Base-by-base conservation (phyloP, 2,113 vertebrate species). In the Podocnemis expansa region DNA sequence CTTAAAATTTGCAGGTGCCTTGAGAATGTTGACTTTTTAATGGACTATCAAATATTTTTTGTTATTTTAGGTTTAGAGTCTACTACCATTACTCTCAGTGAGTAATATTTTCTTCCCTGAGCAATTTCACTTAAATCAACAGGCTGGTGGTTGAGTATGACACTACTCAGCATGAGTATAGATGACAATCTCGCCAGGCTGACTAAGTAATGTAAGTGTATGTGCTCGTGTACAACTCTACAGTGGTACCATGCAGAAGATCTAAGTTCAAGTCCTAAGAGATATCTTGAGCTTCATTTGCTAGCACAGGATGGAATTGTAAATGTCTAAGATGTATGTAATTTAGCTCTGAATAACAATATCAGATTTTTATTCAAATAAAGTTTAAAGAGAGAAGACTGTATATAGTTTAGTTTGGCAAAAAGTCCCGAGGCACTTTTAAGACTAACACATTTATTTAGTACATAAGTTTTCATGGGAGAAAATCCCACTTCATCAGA, bases 1-100 rank as follows among this genome's bases (percentile, higher is more conserved):
- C 34, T 22, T 51, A 80, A 86, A 91, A 97, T 90, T 93, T 95
- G 34, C 24, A 89, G 84, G 51, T 82, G 80, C 95, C 92, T 97
- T 89, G 94, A 95, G 84, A 96, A 93, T 10, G 24, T 93, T 95
- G 87, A 89, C 82, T 96, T 93, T 80, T 84, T 75, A 89, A 45
- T 60, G 16, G 85, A 31, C 88, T 83, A 41, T 17, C 41, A 81
- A 95, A 93, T 19, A 79, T 56, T 31, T 87, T n/a, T 38, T 41
- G 1, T 83, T 95, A 45, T 24, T 91, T 89, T 82, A 83, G 38
- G 10, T 60, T 60, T 19, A 67, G 34, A 21, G 63, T 52, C 51
- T 52, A 17, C 51, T 16, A 52, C 51, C 51, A 52, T 52, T 52
- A 52, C 51, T 52, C 51, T 58, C 29, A 58, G 24, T 58, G 29